A percentile compares a stretch with the other conserved stretches of the same genome.
Conservation (phyloP, 2,888 invertebrate genomes). For the Euplagia quadripunctaria region DNA sequence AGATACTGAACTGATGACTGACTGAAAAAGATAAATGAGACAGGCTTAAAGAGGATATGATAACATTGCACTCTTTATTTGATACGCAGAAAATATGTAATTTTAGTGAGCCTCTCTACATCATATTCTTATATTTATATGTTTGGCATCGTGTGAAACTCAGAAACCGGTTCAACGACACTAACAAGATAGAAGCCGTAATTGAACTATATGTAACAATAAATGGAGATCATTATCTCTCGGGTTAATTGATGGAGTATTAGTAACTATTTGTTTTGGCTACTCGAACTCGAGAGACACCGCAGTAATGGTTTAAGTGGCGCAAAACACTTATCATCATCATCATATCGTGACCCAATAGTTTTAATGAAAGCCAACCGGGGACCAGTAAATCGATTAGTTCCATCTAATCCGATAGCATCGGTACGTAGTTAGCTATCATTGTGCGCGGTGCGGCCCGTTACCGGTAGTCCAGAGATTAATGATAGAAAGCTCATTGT, state of each 20-base stretch:
- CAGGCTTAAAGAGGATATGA: background rate
- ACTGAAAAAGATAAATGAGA: background rate
- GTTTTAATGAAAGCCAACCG: slow-evolving; percentile 77
- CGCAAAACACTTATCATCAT: slow-evolving; percentile 64
- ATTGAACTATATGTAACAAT: slow-evolving; percentile 50
- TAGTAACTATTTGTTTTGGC: slow-evolving; percentile 47
- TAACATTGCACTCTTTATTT: background rate
- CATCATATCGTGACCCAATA: slow-evolving; percentile 76
- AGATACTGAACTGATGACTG: background rate
- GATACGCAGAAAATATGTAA: background rate
- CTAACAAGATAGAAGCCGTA: slow-evolving; percentile 44
- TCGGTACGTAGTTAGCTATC: slow-evolving; percentile 78
- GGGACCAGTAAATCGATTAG: slow-evolving; percentile 77
- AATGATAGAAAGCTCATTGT: slow-evolving; percentile 78
- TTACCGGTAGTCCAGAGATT: slow-evolving; percentile 81
- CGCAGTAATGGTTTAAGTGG: slow-evolving; percentile 61
- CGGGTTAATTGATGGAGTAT: slow-evolving; percentile 49
- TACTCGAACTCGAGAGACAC: slow-evolving; percentile 50
- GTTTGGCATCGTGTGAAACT: slow-evolving; percentile 37
- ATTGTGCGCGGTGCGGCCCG: slow-evolving; percentile 66
- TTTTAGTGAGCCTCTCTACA: background rate
- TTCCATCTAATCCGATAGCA: slow-evolving; percentile 76
- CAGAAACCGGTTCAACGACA: slow-evolving; percentile 24
- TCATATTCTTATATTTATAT: slow-evolving; percentile 8
- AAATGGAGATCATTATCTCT: slow-evolving; percentile 45